Conservation (phyloP, 1,140 invertebrate genomes). For the Heliconius nattereri region DNA sequence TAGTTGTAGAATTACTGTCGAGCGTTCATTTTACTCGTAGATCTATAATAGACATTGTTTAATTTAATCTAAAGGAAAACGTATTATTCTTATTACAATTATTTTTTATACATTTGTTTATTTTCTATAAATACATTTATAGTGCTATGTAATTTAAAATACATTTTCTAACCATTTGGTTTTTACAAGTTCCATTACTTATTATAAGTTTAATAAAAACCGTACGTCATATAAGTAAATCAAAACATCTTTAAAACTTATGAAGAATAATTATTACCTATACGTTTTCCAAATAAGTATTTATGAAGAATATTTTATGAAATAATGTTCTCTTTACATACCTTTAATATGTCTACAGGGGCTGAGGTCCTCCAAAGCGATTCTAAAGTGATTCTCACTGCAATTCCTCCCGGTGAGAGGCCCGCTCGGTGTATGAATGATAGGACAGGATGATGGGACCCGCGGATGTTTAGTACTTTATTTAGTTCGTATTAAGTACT, state of each 20-base stretch:
- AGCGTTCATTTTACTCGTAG: neutral
- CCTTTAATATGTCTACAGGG: neutral
- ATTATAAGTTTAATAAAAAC: no score
- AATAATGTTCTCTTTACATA: neutral
- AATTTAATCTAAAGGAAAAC: neutral
- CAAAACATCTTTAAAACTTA: neutral
- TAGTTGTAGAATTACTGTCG: neutral
- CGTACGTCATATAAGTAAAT: no score
- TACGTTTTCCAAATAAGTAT: no score
- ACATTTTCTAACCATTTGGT: neutral
- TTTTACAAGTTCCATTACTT: no score
- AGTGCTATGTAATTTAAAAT: neutral
- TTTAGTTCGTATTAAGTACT: slow-evolving; percentile 39
- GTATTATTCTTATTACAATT: neutral
- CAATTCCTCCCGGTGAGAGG: slow-evolving; percentile 26
- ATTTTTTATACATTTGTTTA: neutral
- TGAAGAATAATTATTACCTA: no score
- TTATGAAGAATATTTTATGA: neutral
- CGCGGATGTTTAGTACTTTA: slow-evolving; percentile 43
- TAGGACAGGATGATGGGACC: slow-evolving; percentile 51
- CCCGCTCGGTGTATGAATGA: slow-evolving; percentile 42
- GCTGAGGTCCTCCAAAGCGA: neutral
- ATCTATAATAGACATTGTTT: neutral
- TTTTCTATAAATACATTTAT: no score
- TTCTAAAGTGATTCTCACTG: no score